Evolutionary conservation across 1,140 invertebrate genomes (phyloP), one percentile per base, ranked within the genome.

Genomic region (Dermatophagoides farinae): DNA sequence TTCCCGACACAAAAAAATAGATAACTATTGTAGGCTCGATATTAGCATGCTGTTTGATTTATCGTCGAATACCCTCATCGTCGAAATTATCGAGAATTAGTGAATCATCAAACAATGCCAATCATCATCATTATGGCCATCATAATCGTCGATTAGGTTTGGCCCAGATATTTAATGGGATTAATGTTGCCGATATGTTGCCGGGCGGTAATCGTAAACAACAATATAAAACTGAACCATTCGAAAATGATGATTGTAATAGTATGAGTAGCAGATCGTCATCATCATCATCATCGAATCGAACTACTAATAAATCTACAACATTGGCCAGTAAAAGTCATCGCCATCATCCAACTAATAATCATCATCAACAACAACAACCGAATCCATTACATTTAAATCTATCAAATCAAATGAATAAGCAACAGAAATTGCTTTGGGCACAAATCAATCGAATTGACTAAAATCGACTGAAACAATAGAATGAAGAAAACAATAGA

Each of bases 381-480:
- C n/a, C 23, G 20, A n/a, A n/a, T n/a, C n/a, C n/a, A n/a, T n/a
- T n/a, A n/a, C n/a, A n/a, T n/a, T 20, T 44, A 14, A 2, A 22
- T 2, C 5, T 22, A 53, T 22, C 23, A 14, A 22, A n/a, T 53
- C 51, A 12, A 12, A 14, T 14, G 14, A 55, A n/a, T 23, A 14
- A 1, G 38, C 31, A 23, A 12, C 53, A 38, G 39, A 55, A 25
- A 38, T 11, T 23, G 6, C 16, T 55, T 11, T 55, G 53, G 53
- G 31, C 53, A 23, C 53, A 55, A 25, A 55, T 55, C 39, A 55
- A 55, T 55, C 53, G 53, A 4, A 55, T 55, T 23, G 53, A 55
- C 5, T 55, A 14, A 20, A 4, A 18, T 43, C 11, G 12, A 43
- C 5, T 43, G n/a, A 43, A 8, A 41, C 14, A 41, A n/a, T n/a